Percentiles rank a stretch among this genome's conserved stretches.
These are phyloP conservation scores for Philopotamus ludificatus DNA, from an alignment of 1,140 invertebrate genomes.

Conservation along the genomic window DNA sequence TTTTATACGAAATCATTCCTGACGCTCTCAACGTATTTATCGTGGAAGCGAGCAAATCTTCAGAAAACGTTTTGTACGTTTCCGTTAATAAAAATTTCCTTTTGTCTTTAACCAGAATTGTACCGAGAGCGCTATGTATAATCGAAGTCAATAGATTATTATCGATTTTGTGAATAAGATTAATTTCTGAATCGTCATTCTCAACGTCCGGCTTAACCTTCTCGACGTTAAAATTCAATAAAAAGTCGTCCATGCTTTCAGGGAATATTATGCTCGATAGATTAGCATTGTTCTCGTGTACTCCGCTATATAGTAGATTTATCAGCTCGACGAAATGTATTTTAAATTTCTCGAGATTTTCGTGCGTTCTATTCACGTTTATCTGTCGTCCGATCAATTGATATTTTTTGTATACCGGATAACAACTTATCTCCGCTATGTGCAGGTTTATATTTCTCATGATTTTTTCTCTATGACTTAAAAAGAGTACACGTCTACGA, in stretches of 20 bases:
- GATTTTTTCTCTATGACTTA: conserved; percentile 52
- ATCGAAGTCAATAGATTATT: conserved; percentile 42
- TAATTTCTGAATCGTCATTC: too few species aligned
- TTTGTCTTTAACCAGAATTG: conserved; percentile 56
- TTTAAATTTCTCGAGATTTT: conserved; percentile 14
- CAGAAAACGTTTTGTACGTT: conserved; percentile 67
- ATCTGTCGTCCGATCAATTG: too few species aligned
- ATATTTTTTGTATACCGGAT: conserved; percentile 9
- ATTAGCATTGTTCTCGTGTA: conserved; percentile 25
- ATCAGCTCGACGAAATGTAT: conserved; percentile 37
- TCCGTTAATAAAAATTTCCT: conserved; percentile 63
- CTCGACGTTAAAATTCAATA: too few species aligned
- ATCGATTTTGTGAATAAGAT: too few species aligned
- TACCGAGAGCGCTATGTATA: conserved; percentile 62
- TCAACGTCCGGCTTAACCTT: too few species aligned
- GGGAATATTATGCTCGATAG: too few species aligned
- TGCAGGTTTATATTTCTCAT: conserved; percentile 12
- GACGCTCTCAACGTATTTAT: conserved; percentile 57
- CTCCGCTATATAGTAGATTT: conserved; percentile 20
- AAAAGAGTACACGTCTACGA: conserved; percentile 61
- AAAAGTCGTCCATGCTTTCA: too few species aligned
- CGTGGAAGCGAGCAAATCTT: conserved; percentile 56
- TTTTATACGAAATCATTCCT: conserved; percentile 59
- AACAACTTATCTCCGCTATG: conserved; percentile 24
- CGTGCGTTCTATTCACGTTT: background rate